Conservation (phyloP, 2,797 vertebrate species). For the Enteromius argenteus region DNA sequence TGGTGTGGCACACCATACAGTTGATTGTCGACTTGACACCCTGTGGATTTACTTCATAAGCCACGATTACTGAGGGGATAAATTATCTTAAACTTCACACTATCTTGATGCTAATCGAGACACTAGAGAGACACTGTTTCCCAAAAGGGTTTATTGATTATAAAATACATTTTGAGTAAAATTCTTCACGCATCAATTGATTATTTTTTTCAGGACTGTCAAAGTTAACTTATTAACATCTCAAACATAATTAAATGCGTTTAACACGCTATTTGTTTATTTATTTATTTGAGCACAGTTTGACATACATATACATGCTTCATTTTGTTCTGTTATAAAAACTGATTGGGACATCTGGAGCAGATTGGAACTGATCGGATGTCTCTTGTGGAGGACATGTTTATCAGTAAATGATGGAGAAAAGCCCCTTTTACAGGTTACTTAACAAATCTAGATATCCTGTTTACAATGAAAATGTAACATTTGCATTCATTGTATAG, state of each 20-base stretch:
- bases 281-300: neutral
- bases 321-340: constrained; percentile 2
- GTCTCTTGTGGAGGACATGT: neutral
- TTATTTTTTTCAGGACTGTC: neutral
- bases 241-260: constrained; percentile 4
- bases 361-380: neutral
- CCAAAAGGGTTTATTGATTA: constrained; percentile 12
- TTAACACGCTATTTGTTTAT: constrained; percentile 1
- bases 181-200: neutral
- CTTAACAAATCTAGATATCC: neutral
- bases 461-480: neutral
- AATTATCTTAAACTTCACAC: constrained; percentile 19
- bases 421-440: neutral
- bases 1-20: constrained; percentile 74
- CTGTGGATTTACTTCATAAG: constrained; percentile 75
- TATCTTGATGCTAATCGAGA: constrained; percentile 29
- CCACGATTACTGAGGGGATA: constrained; percentile 61
- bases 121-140: constrained; percentile 1
- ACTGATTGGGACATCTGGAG: neutral
- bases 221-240: neutral
- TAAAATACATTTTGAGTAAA: neutral
- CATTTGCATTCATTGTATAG: constrained; percentile 12
- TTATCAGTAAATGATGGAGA: neutral
- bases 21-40: constrained; percentile 73
- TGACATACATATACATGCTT: neutral